Evolutionary conservation across 1,140 invertebrate genomes (phyloP), one percentile per base, ranked within the genome.

Genomic region (Leptinotarsa defecta): DNA sequence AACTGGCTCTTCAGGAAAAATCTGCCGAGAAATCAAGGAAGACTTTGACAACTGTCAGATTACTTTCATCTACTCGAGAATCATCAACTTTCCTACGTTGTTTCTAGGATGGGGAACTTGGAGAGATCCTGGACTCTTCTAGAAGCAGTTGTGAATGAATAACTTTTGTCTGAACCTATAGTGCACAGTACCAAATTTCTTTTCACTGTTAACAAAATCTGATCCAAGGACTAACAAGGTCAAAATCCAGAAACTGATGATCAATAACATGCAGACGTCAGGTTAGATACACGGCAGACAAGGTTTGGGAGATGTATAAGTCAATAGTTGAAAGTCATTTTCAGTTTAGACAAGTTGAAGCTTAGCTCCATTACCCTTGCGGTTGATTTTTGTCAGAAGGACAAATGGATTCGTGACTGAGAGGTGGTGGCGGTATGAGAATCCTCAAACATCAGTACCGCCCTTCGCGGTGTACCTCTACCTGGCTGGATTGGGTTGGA

Each of bases 61-160:
- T 6, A 74, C 72, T 15, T 84, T 82, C 74, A 71, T 92, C 89
- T 83, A 96, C 95, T 85, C 98, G 95, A 43, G 91, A 90, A 83
- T 96, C 92, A 83, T 97, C 93, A 81, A 99, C 96, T 98, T 95
- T 34, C 96, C 2, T 83, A 82, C 61, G 73, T 80, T 20, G 65
- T 80, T 15, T 82, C 80, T 15, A 80, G 81, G 61, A 48, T 80
- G 4, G 82, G 80, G 13, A 74, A 81, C 20, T 75, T 81, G 22
- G 74, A 78, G 17, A 75, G 74, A 74, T 79, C 83, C 6, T 77
- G 76, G 76, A 62, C 73, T n/a, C 22, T 81, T 5, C 72, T 84
- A 13, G 68, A 80, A 72, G 74, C 76, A 22, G 79, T 81, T 11
- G 76, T 80, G 17, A 73, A 74, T 48, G 49, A 76, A 11, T 74